These are phyloP conservation scores for Temnopleurus reevesii DNA, from an alignment of 53 echinoderm and acorn worm species.

Conservation along the genomic window DNA sequence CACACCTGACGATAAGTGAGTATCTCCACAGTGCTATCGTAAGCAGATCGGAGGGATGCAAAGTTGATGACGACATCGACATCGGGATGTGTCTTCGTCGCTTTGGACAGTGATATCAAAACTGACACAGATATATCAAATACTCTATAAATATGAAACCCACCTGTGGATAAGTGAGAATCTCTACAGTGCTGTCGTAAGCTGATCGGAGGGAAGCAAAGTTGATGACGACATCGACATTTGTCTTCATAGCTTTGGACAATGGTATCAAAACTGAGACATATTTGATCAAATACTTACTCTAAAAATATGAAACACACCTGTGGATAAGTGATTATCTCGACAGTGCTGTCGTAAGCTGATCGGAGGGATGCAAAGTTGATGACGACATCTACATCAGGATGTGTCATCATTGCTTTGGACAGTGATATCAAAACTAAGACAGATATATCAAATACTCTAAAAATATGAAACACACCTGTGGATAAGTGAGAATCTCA, in stretches of 20 bases:
- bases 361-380: conserved; percentile 98
- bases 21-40: not conserved
- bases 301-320: too few relatives aligned
- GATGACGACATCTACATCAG: conserved; percentile 82
- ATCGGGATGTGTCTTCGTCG: too few relatives aligned
- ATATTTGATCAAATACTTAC: too few relatives aligned
- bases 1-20: not conserved
- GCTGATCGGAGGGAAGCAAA: conserved; percentile 97
- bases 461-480: too few relatives aligned
- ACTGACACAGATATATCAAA: too few relatives aligned
- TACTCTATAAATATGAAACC: too few relatives aligned
- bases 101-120: too few relatives aligned
- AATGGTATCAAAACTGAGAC: conserved; percentile 91
- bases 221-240: conserved; percentile 88
- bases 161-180: conserved; percentile 86
- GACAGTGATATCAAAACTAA: conserved; percentile 95
- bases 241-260: conserved; percentile 93
- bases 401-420: conserved; percentile 93
- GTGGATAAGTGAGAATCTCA: conserved; percentile 77
- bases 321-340: conserved; percentile 81
- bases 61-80: too few relatives aligned
- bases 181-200: conserved; percentile 91
- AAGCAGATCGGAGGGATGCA: too few relatives aligned
- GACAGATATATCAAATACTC: too few relatives aligned
- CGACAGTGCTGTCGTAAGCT: conserved; percentile 93